Evolutionary conservation across 2,113 vertebrate genomes (phyloP).

Genomic region (Agapornis roseicollis): DNA sequence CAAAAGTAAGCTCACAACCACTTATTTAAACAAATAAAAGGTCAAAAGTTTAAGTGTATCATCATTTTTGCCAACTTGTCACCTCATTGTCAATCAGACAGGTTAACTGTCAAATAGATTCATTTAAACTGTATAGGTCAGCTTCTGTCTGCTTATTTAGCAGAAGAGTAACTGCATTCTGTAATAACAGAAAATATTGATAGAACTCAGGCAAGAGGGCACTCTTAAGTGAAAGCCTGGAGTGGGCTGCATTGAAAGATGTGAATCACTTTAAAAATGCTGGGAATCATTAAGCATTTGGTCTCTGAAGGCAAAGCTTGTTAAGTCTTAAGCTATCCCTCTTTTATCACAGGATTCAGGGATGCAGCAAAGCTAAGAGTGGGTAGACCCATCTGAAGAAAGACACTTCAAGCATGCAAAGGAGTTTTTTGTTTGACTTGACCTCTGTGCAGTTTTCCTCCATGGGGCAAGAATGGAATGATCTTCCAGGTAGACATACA

Average conservation of each 20-base stretch:
- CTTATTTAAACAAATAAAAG: neutral
- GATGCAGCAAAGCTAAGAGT: neutral
- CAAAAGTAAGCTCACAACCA: neutral
- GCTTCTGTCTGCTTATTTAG: neutral
- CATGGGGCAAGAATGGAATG: neutral
- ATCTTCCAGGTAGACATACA: neutral
- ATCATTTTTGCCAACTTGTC: neutral
- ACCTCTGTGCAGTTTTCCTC: neutral
- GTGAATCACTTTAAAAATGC: neutral
- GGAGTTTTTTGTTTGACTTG: neutral
- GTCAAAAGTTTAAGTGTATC: neutral
- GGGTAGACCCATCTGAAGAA: neutral
- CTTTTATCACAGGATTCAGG: neutral
- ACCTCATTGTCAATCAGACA: neutral
- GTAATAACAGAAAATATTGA: neutral
- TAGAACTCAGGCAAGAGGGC: neutral
- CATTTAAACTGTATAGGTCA: neutral
- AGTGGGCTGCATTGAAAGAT: neutral
- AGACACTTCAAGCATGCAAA: neutral
- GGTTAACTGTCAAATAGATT: neutral
- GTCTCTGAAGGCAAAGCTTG: neutral
- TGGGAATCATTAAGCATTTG: neutral
- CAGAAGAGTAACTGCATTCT: neutral
- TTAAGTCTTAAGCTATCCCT: neutral
- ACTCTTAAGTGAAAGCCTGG: neutral